Base-by-base conservation (phyloP, 2,888 invertebrate species). In the Villa cingulata region DNA sequence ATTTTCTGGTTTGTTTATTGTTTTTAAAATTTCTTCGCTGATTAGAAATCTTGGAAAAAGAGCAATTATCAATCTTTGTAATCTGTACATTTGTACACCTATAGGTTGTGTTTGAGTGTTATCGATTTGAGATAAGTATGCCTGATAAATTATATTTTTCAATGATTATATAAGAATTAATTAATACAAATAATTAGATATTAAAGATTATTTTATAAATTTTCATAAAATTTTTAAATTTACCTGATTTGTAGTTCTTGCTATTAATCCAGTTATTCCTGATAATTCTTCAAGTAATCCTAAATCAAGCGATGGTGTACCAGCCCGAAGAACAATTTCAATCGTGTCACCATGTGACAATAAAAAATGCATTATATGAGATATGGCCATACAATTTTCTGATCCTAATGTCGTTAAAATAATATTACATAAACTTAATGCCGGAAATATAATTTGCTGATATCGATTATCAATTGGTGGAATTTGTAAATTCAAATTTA, bases 291-390 rank as follows among this genome's bases (percentile, higher is more conserved):
- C 74, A 27, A 91, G 69, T 20, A 82, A 75, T 0, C 80, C 75
- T 2, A 75, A 60, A 1, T 82, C 77, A 9, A 85, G 74, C 46
- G 73, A 74, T 0, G 84, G 81, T 54, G 72, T 73, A 1, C 80
- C 79, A 38, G 80, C 78, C 51, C 89, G 74, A 43, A 94, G 70
- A 44, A 89, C 78, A 56, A 81, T 74, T 58, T 86, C 85, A 48
- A 91, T 76, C 49, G 83, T 81, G 59, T 92, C 90, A 44, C 83
- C 73, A 65, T 92, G 89, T 48, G 83, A 80, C 44, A 89, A 75
- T 39, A 92, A 64, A 57, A 88, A 83, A 57, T 84, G 81, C 58
- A 86, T 77, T 43, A 91, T 80, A 72, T 90, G 89, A 10, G 80
- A 71, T 15, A 85, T 78, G 43, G 86, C 86, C 45, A 86, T 83